Evolutionary conservation across 1,140 invertebrate species (phyloP).

Genomic region (Hylaeus anthracinus): DNA sequence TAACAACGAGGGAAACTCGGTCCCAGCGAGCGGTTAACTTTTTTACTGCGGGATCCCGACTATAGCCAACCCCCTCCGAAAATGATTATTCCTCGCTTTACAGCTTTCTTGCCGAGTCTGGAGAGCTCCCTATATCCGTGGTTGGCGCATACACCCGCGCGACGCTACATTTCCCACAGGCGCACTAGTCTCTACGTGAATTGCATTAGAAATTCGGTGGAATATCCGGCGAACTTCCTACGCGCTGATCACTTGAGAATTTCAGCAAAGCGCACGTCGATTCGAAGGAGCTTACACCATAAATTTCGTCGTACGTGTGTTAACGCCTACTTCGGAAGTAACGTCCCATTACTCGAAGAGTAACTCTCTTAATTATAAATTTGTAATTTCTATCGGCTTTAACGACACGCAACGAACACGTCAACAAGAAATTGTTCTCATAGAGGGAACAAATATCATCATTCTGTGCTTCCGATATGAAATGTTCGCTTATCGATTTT

Average conservation of each 20-base stretch:
- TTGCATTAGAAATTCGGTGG: slow-evolving; percentile 66
- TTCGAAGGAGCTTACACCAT: slow-evolving; percentile 68
- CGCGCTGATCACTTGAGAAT: slow-evolving; percentile 68
- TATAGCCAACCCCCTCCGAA: slow-evolving; percentile 25
- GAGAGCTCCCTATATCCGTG: slow-evolving; percentile 12
- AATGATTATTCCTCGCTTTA: slow-evolving; percentile 63
- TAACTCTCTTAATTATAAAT: no score
- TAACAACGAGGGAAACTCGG: slow-evolving; percentile 51
- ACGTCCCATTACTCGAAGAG: slow-evolving; percentile 53
- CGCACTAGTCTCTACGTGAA: slow-evolving; percentile 67
- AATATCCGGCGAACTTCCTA: slow-evolving; percentile 66
- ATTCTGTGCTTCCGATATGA: no score
- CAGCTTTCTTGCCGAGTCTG: slow-evolving; percentile 48
- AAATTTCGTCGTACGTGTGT: slow-evolving; percentile 65
- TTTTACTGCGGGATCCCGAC: slow-evolving; percentile 43
- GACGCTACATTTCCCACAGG: slow-evolving; percentile 64
- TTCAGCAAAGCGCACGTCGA: slow-evolving; percentile 67
- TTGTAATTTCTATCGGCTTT: no score
- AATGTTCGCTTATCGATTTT: no score
- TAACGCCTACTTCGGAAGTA: slow-evolving; percentile 49
- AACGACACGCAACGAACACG: no score
- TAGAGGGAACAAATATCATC: no score
- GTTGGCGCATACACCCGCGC: no score
- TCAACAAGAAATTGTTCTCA: no score
- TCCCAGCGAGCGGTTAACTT: slow-evolving; percentile 47